Evolutionary conservation across 2,113 vertebrate species (phyloP).

Genomic region (Peucedramus taeniatus): DNA sequence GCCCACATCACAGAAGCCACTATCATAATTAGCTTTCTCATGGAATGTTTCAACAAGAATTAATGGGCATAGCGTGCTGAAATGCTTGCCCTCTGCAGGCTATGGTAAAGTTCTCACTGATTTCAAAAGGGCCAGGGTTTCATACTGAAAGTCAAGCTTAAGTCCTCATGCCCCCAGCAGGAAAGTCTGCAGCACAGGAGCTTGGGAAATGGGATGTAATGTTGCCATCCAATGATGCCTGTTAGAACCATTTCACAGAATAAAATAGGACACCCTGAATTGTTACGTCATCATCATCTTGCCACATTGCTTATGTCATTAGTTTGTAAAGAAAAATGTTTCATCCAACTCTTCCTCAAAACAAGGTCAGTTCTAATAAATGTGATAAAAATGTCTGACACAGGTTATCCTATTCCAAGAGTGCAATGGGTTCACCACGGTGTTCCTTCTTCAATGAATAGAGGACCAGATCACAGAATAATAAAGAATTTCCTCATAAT

Average conservation of each 20-base stretch:
- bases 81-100: slow-evolving; percentile 9
- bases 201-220: neutral
- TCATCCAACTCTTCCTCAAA: neutral
- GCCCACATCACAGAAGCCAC: slow-evolving; percentile 37
- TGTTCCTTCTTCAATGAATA: neutral
- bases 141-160: neutral
- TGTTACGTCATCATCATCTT: neutral
- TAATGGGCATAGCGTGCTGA: neutral
- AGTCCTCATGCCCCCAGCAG: neutral
- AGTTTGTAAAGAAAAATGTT: neutral
- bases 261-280: neutral
- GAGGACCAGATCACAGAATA: neutral
- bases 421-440: neutral
- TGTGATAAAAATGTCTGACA: neutral
- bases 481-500: neutral
- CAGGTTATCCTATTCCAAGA: neutral
- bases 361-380: neutral
- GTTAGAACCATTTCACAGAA: neutral
- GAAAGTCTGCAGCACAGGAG: neutral
- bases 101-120: neutral
- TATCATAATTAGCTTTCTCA: neutral
- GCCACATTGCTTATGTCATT: neutral
- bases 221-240: neutral
- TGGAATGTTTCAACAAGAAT: neutral
- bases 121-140: slow-evolving; percentile 25